Conservation (phyloP, 2,113 vertebrate species). For the Platichthys stellatus region DNA sequence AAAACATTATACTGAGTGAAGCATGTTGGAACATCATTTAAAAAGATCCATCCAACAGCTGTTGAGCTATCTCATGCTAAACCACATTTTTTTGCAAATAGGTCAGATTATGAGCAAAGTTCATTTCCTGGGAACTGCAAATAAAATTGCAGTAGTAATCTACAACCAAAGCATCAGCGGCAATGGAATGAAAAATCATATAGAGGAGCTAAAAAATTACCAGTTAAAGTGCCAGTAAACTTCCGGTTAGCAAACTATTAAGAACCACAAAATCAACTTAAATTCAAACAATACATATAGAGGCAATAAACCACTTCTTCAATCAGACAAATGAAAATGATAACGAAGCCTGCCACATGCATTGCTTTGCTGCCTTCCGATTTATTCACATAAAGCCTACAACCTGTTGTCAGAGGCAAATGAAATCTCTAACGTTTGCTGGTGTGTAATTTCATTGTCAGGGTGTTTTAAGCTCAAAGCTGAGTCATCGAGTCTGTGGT, state of each 20-base stretch:
- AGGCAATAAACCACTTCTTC: too few relatives aligned
- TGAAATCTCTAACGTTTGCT: background rate
- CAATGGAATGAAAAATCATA: too few relatives aligned
- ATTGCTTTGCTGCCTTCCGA: background rate
- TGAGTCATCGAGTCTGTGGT: constrained; percentile 4
- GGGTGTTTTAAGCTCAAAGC: constrained; percentile 9
- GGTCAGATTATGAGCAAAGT: background rate
- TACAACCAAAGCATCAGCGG: too few relatives aligned
- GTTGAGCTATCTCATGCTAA: background rate
- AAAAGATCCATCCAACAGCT: background rate
- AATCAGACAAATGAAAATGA: too few relatives aligned
- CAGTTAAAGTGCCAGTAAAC: too few relatives aligned
- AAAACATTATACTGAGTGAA: background rate
- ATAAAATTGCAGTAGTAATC: too few relatives aligned
- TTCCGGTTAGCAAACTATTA: too few relatives aligned
- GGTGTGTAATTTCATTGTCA: background rate
- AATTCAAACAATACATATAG: too few relatives aligned
- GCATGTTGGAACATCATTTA: background rate
- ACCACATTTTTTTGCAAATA: background rate
- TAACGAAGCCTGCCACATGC: too few relatives aligned
- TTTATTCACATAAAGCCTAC: background rate
- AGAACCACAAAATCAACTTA: too few relatives aligned
- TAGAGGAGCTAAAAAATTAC: too few relatives aligned
- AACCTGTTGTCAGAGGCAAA: background rate
- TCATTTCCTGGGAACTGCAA: background rate